phyloP scores from a whole-genome alignment of 2,888 invertebrate genomes.

The Conistra vaccinii region DNA sequence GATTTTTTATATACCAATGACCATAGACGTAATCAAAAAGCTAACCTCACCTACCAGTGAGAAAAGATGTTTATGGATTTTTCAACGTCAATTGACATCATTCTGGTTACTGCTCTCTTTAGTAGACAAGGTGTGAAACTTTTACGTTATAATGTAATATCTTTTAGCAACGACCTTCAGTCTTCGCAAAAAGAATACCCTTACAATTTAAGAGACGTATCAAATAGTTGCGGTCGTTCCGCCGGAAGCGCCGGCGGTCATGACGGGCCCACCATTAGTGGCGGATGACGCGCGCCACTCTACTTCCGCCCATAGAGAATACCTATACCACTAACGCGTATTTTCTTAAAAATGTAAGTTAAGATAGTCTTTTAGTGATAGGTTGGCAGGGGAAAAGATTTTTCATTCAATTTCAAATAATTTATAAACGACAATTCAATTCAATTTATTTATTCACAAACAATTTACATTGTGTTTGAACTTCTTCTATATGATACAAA shows the following conservation, averaged over 20 bases:
- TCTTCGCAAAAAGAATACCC: constrained; percentile 53
- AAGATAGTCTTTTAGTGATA: constrained; percentile 18
- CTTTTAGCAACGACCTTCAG: constrained; percentile 15
- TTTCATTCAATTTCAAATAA: constrained; percentile 1
- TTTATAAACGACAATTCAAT: too few relatives aligned
- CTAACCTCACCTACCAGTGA: neutral
- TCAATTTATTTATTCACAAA: too few relatives aligned
- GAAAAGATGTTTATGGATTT: neutral
- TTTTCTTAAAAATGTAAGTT: constrained; percentile 56
- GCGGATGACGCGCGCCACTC: constrained; percentile 68
- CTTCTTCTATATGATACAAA: too few relatives aligned
- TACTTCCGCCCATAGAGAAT: constrained; percentile 69
- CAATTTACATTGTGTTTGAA: too few relatives aligned
- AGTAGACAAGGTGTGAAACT: neutral
- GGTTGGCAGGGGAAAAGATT: neutral
- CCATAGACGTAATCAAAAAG: neutral
- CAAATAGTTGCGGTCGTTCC: constrained; percentile 73
- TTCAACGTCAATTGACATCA: constrained; percentile 4
- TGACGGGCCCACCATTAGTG: constrained; percentile 76
- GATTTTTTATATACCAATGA: too few relatives aligned
- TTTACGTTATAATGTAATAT: neutral
- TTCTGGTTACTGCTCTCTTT: neutral
- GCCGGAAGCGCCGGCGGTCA: constrained; percentile 72
- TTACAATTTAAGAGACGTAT: constrained; percentile 68
- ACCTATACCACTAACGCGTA: constrained; percentile 59